Evolutionary conservation across 2,113 vertebrate species (phyloP).

Genomic region (Capra hircus): DNA sequence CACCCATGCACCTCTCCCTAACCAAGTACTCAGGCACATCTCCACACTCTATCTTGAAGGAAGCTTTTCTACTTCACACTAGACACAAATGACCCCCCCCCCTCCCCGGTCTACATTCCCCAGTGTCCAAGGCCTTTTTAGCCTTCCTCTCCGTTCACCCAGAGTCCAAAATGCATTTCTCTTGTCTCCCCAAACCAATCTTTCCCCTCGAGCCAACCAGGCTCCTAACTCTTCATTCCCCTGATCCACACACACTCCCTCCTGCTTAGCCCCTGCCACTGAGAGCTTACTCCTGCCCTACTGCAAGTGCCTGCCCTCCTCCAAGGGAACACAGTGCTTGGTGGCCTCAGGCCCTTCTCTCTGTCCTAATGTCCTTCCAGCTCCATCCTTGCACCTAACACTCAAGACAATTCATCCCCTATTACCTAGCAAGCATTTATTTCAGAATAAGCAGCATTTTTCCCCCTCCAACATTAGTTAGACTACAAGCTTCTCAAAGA

Average conservation of each 20-base stretch:
- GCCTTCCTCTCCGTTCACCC: background rate
- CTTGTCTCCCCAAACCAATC: background rate
- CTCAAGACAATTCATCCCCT: background rate
- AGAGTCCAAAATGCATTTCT: background rate
- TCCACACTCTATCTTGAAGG: background rate
- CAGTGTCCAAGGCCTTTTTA: background rate
- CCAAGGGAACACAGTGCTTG: background rate
- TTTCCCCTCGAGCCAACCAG: background rate
- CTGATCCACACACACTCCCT: background rate
- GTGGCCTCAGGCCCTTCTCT: background rate
- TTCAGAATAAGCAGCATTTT: background rate
- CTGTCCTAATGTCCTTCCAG: background rate
- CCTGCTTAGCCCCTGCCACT: background rate
- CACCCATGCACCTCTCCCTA: fast-evolving
- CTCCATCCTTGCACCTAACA: background rate
- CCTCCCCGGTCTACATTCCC: background rate
- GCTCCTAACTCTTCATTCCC: background rate
- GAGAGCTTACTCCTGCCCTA: background rate
- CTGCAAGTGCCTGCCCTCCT: too few species aligned
- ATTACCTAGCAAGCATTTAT: background rate
- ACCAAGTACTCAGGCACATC: background rate
- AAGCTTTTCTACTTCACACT: background rate
- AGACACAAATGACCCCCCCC: fast-evolving
- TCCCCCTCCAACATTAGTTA: background rate
- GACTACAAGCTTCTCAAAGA: background rate